Percentiles rank a stretch among this genome's conserved stretches.
Evolutionary conservation across 2,888 invertebrate species (phyloP).

Genomic region (Drosophila nr. perissopoda): DNA sequence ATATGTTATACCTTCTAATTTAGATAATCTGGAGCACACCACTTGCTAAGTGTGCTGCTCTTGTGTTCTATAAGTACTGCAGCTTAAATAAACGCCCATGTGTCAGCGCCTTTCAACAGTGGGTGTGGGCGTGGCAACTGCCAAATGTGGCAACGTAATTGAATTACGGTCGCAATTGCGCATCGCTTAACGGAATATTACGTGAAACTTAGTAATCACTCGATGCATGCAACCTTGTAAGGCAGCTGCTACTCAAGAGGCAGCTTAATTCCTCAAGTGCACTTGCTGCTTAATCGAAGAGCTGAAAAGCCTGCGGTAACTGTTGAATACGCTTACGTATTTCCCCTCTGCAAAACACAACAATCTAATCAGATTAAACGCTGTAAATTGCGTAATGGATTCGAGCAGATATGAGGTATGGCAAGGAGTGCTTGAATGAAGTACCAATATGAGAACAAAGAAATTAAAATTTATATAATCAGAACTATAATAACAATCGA

Average conservation of each 20-base stretch:
- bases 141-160: slow-evolving; percentile 17
- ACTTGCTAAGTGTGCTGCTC: background rate
- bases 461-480: background rate
- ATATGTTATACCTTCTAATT: background rate
- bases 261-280: slow-evolving; percentile 25
- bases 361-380: slow-evolving; percentile 6
- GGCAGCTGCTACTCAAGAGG: slow-evolving; percentile 11
- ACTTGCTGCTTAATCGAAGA: slow-evolving; percentile 4
- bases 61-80: slow-evolving; percentile 8
- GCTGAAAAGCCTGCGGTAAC: slow-evolving; percentile 12
- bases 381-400: background rate
- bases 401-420: background rate
- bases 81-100: slow-evolving; percentile 9
- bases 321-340: slow-evolving; percentile 19
- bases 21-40: background rate
- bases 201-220: slow-evolving; percentile 32
- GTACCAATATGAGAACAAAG: background rate
- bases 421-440: background rate
- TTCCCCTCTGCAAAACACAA: background rate
- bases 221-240: slow-evolving; percentile 3
- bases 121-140: background rate
- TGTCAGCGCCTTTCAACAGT: slow-evolving; percentile 13
- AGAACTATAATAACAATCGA: background rate
- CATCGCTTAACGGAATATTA: slow-evolving; percentile 29
- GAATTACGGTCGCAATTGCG: slow-evolving; percentile 27